phyloP scores from a whole-genome alignment of 2,797 vertebrate species.

The Poeciliopsis gracilis region DNA sequence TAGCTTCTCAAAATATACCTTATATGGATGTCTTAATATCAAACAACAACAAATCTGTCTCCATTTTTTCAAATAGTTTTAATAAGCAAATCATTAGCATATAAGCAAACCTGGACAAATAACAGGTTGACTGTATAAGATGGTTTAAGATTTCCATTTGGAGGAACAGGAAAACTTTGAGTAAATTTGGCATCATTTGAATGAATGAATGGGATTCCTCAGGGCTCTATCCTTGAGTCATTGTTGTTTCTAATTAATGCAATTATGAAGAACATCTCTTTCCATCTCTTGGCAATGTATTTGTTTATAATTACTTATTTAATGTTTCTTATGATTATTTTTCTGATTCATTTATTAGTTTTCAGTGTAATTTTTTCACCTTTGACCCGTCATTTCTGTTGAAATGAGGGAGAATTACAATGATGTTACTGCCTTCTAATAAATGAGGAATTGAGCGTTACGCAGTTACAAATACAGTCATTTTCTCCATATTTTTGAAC shows the following conservation, averaged over 20 bases:
- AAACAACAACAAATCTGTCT: neutral
- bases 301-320: neutral
- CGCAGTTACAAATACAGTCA: slow-evolving; percentile 13
- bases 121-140: neutral
- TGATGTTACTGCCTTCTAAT: neutral
- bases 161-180: neutral
- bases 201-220: neutral
- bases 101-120: neutral
- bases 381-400: neutral
- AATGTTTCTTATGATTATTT: neutral
- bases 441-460: slow-evolving; percentile 7
- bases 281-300: neutral
- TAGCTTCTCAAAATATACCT: neutral
- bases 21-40: neutral
- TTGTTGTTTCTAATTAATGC: neutral
- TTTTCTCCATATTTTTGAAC: slow-evolving; percentile 47
- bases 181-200: neutral
- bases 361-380: neutral
- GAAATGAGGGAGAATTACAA: neutral
- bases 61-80: neutral
- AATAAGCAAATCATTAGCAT: neutral
- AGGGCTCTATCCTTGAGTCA: neutral
- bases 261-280: no score
- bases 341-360: neutral
- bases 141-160: neutral